Conservation (phyloP, 2,888 invertebrate genomes). For the Doris montereyensis region DNA sequence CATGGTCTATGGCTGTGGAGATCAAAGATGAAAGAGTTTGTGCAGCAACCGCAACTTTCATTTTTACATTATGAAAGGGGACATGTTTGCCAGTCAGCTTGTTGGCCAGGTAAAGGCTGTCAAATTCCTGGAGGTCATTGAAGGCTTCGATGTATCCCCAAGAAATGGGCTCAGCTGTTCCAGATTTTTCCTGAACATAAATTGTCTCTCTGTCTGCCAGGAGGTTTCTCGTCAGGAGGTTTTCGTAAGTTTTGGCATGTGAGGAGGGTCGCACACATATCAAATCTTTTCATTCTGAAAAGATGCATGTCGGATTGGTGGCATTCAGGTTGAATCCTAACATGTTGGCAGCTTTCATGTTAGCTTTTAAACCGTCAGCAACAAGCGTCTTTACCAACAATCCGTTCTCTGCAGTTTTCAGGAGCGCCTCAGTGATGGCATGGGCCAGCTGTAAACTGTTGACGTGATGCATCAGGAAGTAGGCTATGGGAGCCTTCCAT, state of each 20-base stretch:
- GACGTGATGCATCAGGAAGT: constrained; percentile 12
- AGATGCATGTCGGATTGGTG: neutral
- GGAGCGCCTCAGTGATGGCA: neutral
- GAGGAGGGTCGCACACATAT: constrained; percentile 3
- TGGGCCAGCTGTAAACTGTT: neutral
- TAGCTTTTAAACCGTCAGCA: constrained; percentile 1
- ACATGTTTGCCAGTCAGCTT: neutral
- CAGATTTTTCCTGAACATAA: neutral
- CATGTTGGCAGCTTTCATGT: neutral
- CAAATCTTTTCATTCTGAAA: neutral
- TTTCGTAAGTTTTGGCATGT: neutral
- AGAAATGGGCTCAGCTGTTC: neutral
- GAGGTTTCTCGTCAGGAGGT: neutral
- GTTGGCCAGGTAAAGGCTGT: constrained; percentile 6
- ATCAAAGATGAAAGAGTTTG: neutral
- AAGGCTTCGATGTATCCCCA: neutral
- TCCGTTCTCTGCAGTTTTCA: constrained; percentile 1
- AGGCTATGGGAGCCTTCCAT: constrained; percentile 15
- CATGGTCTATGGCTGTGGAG: neutral
- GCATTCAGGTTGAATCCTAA: neutral
- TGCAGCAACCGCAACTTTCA: neutral
- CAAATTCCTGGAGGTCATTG: neutral
- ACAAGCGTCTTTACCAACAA: constrained; percentile 1
- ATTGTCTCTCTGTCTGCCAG: neutral
- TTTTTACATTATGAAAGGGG: neutral